These are phyloP conservation scores for Thamnophis sirtalis DNA, from an alignment of 2,113 vertebrate genomes.

Conservation along the genomic window DNA sequence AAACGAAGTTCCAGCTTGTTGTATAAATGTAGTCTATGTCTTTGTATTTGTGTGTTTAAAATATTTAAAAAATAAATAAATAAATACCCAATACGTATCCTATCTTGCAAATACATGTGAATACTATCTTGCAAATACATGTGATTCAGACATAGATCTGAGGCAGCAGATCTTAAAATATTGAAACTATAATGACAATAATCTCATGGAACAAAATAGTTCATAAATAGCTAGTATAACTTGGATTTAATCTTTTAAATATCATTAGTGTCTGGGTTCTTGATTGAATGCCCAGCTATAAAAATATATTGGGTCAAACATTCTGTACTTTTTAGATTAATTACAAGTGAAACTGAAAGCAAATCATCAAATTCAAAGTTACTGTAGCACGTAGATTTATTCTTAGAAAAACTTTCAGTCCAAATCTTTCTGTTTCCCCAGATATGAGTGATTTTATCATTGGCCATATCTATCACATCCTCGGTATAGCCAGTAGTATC, in stretches of 20 bases:
- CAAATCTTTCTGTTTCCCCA: not conserved
- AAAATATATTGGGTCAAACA: not conserved
- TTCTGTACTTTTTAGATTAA: not conserved
- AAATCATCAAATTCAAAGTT: not conserved
- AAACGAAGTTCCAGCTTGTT: too few species aligned
- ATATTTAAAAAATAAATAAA: not conserved
- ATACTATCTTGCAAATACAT: conserved; percentile 10
- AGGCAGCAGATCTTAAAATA: conserved; percentile 47
- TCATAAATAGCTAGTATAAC: conserved; percentile 25
- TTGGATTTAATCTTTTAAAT: conserved; percentile 33
- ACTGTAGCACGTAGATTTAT: not conserved
- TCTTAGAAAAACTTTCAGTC: not conserved
- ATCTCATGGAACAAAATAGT: conserved; percentile 34
- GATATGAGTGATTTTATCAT: not conserved
- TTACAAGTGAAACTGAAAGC: not conserved
- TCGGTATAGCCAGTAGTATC: not conserved
- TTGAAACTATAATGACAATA: conserved; percentile 30
- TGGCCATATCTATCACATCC: not conserved
- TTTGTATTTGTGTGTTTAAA: too few species aligned
- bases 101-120: conserved; percentile 24
- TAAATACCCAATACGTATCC: conserved; percentile 38
- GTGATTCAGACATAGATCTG: conserved; percentile 38
- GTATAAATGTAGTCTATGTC: too few species aligned
- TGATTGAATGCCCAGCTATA: not conserved
- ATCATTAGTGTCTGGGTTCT: not conserved